A percentile compares a stretch with the other conserved stretches of the same genome.
Conservation (phyloP, 2,797 vertebrate genomes). For the Alca torda region DNA sequence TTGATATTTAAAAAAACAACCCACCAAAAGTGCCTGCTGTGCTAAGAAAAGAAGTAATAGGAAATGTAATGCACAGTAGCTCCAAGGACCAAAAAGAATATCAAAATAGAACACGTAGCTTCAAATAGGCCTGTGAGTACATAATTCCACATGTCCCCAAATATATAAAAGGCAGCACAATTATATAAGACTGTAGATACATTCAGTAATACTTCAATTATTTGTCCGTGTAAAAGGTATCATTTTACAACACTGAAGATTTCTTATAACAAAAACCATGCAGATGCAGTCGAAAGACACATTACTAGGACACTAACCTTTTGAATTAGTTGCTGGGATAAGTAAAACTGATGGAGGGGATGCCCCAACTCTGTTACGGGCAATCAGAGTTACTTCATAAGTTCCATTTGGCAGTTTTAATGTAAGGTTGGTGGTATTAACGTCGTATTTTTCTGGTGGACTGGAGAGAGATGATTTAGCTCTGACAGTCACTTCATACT, state of each 20-base stretch:
- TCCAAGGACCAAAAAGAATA: background rate
- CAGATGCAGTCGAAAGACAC: background rate
- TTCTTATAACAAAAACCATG: background rate
- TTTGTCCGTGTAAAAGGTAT: background rate
- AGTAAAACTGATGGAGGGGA: slow-evolving; percentile 77
- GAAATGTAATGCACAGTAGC: background rate
- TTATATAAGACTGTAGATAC: background rate
- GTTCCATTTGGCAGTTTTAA: slow-evolving; percentile 54
- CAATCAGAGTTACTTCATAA: slow-evolving; percentile 70
- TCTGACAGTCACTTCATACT: slow-evolving; percentile 77
- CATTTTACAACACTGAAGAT: background rate
- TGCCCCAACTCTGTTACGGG: slow-evolving; percentile 78
- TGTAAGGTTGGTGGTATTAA: slow-evolving; percentile 60
- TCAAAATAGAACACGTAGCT: background rate
- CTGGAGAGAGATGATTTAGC: background rate
- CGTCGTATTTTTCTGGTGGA: slow-evolving; percentile 3
- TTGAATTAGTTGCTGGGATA: slow-evolving; percentile 69
- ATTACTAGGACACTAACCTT: slow-evolving; percentile 61
- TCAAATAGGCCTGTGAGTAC: background rate
- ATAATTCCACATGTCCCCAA: background rate
- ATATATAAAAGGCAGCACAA: background rate
- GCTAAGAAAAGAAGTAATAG: background rate
- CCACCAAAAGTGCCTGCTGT: background rate
- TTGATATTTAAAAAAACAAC: background rate
- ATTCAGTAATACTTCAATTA: background rate